Evolutionary conservation across 2,113 vertebrate species (phyloP), one percentile per base, ranked within the genome.

Genomic region (Upupa epops): DNA sequence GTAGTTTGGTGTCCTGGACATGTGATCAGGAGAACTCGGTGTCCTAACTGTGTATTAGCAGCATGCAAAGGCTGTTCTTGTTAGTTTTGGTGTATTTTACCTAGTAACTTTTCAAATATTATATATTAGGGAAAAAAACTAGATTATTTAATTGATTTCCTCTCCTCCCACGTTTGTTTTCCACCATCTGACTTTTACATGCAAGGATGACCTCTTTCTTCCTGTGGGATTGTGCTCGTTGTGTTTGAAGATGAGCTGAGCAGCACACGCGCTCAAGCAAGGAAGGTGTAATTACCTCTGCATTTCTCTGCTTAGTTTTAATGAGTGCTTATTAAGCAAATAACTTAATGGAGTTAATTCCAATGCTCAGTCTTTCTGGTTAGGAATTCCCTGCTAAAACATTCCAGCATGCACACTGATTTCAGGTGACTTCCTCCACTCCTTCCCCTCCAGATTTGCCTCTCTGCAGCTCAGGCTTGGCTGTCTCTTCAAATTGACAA

Each of bases 261-360:
- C 48, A 76, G 49, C 37, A 76, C 2, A 4, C 18, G 26, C 48
- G 52, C 31, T 58, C 6, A 16, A 26, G 12, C 28, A 46, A 54
- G 26, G 25, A 49, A 55, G 51, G 16, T 91, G 7, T 73, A 84
- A 88, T 93, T 93, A 75, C 69, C 17, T 74, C 37, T 87, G 66
- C 21, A 9, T 89, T 92, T 75, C 34, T 86, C 66, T 49, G 12
- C 91, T 85, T 76, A 92, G 89, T 91, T 82, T 42, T 70, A 87
- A 89, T 89, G 72, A 45, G 37, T 64, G 32, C 64, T 80, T 91
- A 76, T 93, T 79, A 89, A 92, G 74, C 59, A 89, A 84, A 79
- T 54, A 84, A 64, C 86, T 93, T 84, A 74, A 81, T 94, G 56
- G 45, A 26, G 25, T 82, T 84, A 89, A 31, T 15, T 60, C n/a